Base-by-base conservation (phyloP, 2,888 invertebrate genomes). In the Eustalomyia histrio region DNA sequence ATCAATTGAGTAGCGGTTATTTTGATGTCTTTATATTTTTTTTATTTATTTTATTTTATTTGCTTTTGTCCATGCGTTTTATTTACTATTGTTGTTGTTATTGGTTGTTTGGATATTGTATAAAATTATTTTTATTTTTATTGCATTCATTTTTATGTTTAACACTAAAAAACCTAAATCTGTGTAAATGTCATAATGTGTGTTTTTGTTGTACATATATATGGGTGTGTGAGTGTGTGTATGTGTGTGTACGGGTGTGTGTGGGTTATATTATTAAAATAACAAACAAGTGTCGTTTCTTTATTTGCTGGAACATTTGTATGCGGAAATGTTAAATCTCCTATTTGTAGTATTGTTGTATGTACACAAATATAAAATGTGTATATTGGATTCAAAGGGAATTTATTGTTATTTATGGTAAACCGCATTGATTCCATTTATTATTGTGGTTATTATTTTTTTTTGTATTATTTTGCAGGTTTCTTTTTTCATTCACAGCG, bases 1-100 rank as follows among this genome's bases (percentile, higher is more conserved):
- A 24, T 50, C 50, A 63, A 63, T 63, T 24, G 24, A 50, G 47
- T 24, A 50, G 2, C 63, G 63, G 63, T 29, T 50, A 21, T 47
- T 63, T 47, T 63, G 63, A 63, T 63, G 50, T 50, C 17, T 47
- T 8, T 63, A 14, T 24, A 16, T n/a, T 50, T 63, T 47, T 47
- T 21, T 50, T 50, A n/a, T 63, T 61, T 16, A 17, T 35, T 39
- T n/a, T n/a, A n/a, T 58, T 58, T 14, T 58, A 35, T 35, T 9
- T 33, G 29, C n/a, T 35, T 58, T 33, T 8, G 3, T 39, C 39
- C 18, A 24, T 24, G 7, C 55, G 17, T 33, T 33, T 33, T 58
- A 17, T 58, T 33, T 58, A 12, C 16, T 29, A 29, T 3, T 29
- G 7, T 29, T 4, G 29, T 29, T 29, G 5, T 29, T 1, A 29